Percentiles rank a stretch among this genome's conserved stretches.
Evolutionary conservation across 1,140 invertebrate species (phyloP).

Genomic region (Acyrthosiphon pisum): DNA sequence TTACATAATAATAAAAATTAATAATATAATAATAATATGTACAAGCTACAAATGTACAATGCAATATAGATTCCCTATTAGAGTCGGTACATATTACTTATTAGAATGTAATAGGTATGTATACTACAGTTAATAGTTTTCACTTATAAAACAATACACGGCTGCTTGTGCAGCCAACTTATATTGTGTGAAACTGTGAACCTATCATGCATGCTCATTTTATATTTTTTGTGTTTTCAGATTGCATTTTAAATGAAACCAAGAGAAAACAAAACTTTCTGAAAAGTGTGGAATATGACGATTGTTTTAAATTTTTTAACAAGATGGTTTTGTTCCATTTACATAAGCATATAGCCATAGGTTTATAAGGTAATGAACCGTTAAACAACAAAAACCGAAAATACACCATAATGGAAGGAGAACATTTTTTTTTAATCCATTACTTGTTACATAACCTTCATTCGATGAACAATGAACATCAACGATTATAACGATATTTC

Average conservation of each 20-base stretch:
- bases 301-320: background rate
- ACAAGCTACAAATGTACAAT: too few relatives aligned
- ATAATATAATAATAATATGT: too few relatives aligned
- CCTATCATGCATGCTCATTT: background rate
- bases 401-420: background rate
- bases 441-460: too few relatives aligned
- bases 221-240: background rate
- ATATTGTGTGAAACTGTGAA: background rate
- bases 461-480: too few relatives aligned
- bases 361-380: background rate
- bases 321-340: background rate
- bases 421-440: too few relatives aligned
- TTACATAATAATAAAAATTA: too few relatives aligned
- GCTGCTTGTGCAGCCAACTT: too few relatives aligned
- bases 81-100: too few relatives aligned
- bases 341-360: background rate
- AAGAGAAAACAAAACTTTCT: background rate
- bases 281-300: background rate
- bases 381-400: background rate
- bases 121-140: background rate
- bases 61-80: too few relatives aligned
- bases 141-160: background rate
- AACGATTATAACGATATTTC: too few relatives aligned
- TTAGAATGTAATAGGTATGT: too few relatives aligned
- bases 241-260: background rate